Base-by-base conservation (phyloP, 2,113 vertebrate species). In the Sander lucioperca region DNA sequence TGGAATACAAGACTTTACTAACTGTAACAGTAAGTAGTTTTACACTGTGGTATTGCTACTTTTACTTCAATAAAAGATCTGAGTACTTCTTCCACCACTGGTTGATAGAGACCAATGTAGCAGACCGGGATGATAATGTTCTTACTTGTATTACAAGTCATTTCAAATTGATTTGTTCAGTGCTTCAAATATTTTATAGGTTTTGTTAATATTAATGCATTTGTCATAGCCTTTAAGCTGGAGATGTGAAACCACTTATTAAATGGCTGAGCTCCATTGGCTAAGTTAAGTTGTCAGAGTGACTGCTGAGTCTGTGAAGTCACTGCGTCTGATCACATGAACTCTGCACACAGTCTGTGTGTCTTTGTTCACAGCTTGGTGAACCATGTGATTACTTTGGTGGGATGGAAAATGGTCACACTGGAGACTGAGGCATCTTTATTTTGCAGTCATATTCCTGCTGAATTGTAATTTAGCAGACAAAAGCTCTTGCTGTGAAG, bases 351-450 rank as follows among this genome's bases (percentile, higher is more conserved):
- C 77, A 48, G 68, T 70, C 53, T 70, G 30, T 50, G 56, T 9
- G 73, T 71, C 68, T 85, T 61, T 85, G 82, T 82, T 82, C 9
- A 2, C 67, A 63, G 74, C 62, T 59, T 76, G 68, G 14, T 86
- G 86, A 89, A 82, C 85, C 83, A 76, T 89, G 77, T 85, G 90
- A 91, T 87, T 80, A 68, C 77, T 75, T 63, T 82, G 73, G 45
- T 45, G 68, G 74, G 30, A 73, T 65, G 53, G 79, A 61, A 82
- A 80, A 66, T 54, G 71, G 62, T 86, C 78, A 77, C 74, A 50
- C 23, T 47, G 45, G 80, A 79, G 75, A 84, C 69, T 74, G 66
- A 82, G 69, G 74, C n/a, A 68, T 82, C 72, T 84, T 79, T 85
- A 69, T 86, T 86, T 85, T 80, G 63, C 50, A 67, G 71, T 77